phyloP scores from a whole-genome alignment of 92 coral and sea anemone genomes.

The Actinostola sp. region DNA sequence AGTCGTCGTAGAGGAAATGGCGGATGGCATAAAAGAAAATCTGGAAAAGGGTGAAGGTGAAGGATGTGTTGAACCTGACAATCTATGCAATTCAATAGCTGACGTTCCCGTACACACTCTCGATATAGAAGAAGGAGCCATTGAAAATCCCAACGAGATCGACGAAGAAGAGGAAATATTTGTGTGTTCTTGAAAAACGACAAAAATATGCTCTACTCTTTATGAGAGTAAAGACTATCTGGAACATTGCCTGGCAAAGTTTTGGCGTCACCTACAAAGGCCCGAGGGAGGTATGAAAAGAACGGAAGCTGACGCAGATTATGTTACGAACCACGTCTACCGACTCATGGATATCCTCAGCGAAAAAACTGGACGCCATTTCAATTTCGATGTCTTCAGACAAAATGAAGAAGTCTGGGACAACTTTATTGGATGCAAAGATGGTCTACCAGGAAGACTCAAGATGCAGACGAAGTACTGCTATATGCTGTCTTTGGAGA shows the following conservation, averaged over 20 bases:
- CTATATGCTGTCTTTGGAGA: constrained; percentile 15
- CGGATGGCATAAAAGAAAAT: no score
- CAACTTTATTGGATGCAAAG: background rate
- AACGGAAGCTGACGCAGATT: constrained; percentile 10
- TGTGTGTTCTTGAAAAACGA: no score
- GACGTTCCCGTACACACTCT: no score
- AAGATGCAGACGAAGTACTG: constrained; percentile 16
- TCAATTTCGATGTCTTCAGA: background rate
- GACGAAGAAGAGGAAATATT: no score
- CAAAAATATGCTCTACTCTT: background rate
- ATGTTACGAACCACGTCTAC: background rate
- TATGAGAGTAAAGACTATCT: background rate
- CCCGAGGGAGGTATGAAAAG: constrained; percentile 14
- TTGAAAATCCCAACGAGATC: no score
- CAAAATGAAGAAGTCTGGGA: constrained; percentile 9
- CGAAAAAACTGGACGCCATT: background rate
- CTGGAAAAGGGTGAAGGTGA: no score
- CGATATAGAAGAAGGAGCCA: no score
- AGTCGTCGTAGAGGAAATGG: no score
- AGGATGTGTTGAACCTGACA: no score
- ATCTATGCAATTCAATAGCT: no score
- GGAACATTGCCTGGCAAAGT: background rate
- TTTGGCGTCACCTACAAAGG: background rate
- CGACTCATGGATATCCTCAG: constrained; percentile 5
- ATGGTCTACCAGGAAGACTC: constrained; percentile 10